A percentile compares a stretch with the other conserved stretches of the same genome.
These are phyloP conservation scores for Notothenia coriiceps DNA, from an alignment of 2,113 vertebrate genomes.

Conservation along the genomic window DNA sequence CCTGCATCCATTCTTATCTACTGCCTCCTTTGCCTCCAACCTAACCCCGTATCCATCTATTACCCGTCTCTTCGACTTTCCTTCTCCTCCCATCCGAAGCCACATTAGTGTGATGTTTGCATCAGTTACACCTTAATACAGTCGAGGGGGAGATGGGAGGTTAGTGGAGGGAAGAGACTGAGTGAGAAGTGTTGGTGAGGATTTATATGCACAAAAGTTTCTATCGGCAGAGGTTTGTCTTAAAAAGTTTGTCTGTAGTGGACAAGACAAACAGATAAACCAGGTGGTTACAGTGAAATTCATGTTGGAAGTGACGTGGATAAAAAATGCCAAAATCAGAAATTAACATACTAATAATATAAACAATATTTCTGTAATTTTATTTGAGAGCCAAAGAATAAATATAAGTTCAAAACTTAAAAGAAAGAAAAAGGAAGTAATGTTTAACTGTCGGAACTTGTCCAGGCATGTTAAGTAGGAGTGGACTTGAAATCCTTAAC, in stretches of 20 bases:
- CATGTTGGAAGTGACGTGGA: neutral
- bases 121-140: slow-evolving; percentile 46
- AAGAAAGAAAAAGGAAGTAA: too few species aligned
- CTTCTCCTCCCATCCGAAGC: slow-evolving; percentile 10
- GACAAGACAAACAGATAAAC: slow-evolving; percentile 2
- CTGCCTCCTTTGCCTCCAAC: slow-evolving; percentile 25
- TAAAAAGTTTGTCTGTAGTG: neutral
- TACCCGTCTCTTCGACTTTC: neutral
- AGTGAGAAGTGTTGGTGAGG: slow-evolving; percentile 22
- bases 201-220: slow-evolving; percentile 27
- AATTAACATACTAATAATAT: too few species aligned
- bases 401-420: too few species aligned
- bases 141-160: neutral
- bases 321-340: too few species aligned
- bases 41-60: slow-evolving; percentile 34
- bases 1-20: slow-evolving; percentile 22
- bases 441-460: too few species aligned
- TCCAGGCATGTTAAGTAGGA: too few species aligned
- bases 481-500: too few species aligned
- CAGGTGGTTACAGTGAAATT: neutral
- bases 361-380: too few species aligned
- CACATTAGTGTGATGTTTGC: slow-evolving; percentile 41
- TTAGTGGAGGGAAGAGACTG: neutral
- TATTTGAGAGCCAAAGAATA: too few species aligned
- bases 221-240: slow-evolving; percentile 43